Conservation (phyloP, 2,888 invertebrate genomes). For the Aleiodes leptofemur region DNA sequence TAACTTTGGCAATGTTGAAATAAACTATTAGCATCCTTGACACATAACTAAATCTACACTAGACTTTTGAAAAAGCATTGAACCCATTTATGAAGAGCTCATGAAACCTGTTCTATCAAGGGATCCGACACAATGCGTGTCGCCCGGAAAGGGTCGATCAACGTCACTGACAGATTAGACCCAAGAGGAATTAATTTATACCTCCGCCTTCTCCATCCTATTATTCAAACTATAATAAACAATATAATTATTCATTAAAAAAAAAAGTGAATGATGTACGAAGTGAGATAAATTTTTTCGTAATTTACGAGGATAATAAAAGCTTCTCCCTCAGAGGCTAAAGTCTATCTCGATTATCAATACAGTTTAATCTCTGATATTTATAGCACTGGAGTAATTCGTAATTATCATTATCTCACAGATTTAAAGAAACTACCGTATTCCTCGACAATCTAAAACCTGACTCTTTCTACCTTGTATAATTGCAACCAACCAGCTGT, state of each 20-base stretch:
- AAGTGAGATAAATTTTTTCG: neutral
- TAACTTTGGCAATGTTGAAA: neutral
- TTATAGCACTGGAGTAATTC: no score
- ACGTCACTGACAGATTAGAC: constrained; percentile 55
- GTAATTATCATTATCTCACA: no score
- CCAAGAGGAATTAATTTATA: constrained; percentile 61
- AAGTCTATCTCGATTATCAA: no score
- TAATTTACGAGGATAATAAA: constrained; percentile 15
- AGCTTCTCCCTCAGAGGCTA: neutral
- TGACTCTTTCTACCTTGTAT: constrained; percentile 59
- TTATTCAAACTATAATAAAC: constrained; percentile 59
- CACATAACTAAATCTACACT: constrained; percentile 8
- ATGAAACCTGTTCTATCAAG: constrained; percentile 13
- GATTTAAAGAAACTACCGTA: no score
- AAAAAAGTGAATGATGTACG: constrained; percentile 2
- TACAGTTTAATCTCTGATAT: no score
- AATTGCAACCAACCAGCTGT: constrained; percentile 66
- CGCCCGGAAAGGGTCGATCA: constrained; percentile 62
- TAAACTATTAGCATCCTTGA: constrained; percentile 1
- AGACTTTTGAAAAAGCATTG: neutral
- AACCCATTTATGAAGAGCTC: constrained; percentile 9
- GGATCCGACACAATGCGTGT: constrained; percentile 48
- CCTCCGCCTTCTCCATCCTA: constrained; percentile 46
- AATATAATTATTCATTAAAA: constrained; percentile 22
- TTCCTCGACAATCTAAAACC: constrained; percentile 18